Conservation (phyloP, 2,797 vertebrate species). For the Lepidocolaptes lacrymiger region DNA sequence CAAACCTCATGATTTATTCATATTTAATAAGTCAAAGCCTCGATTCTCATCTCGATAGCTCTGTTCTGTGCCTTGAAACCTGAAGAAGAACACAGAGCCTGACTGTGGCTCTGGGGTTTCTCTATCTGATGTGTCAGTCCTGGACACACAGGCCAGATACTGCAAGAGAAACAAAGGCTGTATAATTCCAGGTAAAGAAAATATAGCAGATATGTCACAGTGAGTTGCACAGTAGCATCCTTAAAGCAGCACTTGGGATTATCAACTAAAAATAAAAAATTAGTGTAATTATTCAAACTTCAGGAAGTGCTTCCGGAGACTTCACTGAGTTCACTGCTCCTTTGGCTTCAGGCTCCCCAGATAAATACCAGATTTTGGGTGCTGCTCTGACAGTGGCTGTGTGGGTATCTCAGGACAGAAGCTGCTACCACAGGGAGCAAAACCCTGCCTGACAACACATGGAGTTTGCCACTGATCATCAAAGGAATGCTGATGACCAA, state of each 20-base stretch:
- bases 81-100: neutral
- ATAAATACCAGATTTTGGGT: neutral
- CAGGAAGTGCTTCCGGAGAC: neutral
- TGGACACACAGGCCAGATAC: neutral
- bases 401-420: neutral
- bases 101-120: neutral
- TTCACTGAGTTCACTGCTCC: accelerated
- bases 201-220: neutral
- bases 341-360: neutral
- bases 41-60: neutral
- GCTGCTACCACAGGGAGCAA: accelerated
- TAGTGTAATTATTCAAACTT: neutral
- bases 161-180: neutral
- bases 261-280: neutral
- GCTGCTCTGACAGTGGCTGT: neutral
- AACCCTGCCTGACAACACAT: neutral
- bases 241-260: neutral
- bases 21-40: neutral
- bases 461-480: neutral
- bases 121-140: neutral
- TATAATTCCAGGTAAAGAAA: slow-evolving; percentile 28
- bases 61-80: neutral
- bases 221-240: neutral
- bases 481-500: neutral
- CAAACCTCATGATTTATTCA: neutral